Evolutionary conservation across 2,797 vertebrate genomes (phyloP).

Genomic region (Rhodeus uyekii): DNA sequence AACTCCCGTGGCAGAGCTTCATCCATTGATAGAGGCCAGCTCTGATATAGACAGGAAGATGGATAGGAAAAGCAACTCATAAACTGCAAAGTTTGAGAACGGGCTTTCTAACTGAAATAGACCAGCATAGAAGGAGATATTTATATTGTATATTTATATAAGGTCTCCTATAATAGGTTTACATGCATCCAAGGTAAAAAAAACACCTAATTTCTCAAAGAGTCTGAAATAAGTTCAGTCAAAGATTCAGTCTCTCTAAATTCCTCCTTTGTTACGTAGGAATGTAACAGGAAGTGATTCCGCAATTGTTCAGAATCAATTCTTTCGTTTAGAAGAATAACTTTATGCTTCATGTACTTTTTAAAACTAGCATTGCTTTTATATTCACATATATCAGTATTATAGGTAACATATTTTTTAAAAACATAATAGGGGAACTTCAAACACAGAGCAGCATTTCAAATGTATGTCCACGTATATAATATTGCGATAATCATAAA

Average conservation of each 20-base stretch:
- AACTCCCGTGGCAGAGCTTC: slow-evolving; percentile 33
- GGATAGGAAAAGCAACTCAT: background rate
- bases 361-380: background rate
- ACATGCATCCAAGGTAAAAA: background rate
- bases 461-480: background rate
- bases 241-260: background rate
- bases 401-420: background rate
- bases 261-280: background rate
- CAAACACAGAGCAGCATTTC: background rate
- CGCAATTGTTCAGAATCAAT: background rate
- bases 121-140: background rate
- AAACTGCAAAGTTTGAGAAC: background rate
- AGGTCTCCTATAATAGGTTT: background rate
- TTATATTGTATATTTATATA: background rate
- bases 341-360: background rate
- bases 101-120: background rate
- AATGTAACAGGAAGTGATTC: background rate
- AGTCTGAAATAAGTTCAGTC: too few species aligned
- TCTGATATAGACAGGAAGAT: background rate
- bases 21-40: slow-evolving; percentile 19
- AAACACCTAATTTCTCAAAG: background rate
- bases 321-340: too few species aligned
- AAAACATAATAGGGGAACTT: background rate
- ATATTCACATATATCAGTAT: background rate
- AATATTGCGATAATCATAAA: background rate